Evolutionary conservation across 2,113 vertebrate species (phyloP).

Genomic region (Oenanthe melanoleuca): DNA sequence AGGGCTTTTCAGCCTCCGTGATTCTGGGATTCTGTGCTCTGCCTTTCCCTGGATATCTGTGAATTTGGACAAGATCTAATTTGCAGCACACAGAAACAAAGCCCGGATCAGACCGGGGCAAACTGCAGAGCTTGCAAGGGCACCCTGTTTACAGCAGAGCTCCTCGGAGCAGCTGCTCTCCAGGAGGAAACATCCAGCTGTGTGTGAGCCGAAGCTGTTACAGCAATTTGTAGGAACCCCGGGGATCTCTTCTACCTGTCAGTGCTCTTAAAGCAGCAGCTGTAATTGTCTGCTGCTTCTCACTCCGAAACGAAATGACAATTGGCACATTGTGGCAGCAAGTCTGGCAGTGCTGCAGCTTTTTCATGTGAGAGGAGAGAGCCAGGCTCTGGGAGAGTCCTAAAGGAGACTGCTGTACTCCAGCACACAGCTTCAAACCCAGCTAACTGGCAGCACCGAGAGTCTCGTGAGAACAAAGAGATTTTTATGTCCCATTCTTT

Average conservation of each 20-base stretch:
- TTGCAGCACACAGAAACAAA: not conserved
- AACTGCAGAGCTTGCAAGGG: not conserved
- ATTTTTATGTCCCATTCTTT: not conserved
- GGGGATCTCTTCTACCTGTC: not conserved
- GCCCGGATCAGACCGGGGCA: not conserved
- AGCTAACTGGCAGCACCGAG: not conserved
- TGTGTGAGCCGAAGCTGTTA: not conserved
- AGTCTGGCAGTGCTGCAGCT: not conserved
- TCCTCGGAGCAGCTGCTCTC: not conserved
- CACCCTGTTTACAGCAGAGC: not conserved
- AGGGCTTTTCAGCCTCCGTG: not conserved
- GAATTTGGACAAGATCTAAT: not conserved
- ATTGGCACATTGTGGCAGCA: not conserved
- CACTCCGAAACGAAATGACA: not conserved
- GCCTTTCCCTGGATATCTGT: not conserved
- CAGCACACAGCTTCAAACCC: not conserved
- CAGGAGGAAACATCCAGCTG: not conserved
- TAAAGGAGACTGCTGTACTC: not conserved
- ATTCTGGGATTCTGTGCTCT: not conserved
- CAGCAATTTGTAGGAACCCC: not conserved
- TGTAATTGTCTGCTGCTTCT: not conserved
- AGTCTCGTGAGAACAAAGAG: fast-evolving
- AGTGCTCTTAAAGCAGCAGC: not conserved
- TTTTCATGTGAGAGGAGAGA: fast-evolving
- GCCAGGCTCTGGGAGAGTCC: not conserved